phyloP scores from a whole-genome alignment of 2,113 vertebrate species.

The Burhinus oedicnemus region DNA sequence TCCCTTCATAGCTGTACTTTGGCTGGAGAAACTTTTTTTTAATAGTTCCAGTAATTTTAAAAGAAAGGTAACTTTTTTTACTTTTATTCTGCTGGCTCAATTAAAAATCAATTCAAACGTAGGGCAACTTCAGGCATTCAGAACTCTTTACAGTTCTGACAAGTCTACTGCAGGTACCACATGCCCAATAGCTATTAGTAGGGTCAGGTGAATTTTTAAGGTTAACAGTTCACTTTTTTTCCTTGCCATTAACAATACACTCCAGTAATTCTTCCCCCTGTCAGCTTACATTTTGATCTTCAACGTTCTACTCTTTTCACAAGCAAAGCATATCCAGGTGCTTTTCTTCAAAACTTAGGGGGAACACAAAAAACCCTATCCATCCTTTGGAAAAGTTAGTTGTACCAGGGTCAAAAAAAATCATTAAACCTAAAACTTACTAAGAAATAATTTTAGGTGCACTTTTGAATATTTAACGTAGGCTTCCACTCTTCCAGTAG shows the following conservation, averaged over 20 bases:
- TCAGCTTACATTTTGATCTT: neutral
- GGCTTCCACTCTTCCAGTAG: conserved; percentile 70
- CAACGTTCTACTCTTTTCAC: neutral
- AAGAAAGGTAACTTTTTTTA: neutral
- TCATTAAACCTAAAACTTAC: neutral
- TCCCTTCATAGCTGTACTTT: neutral
- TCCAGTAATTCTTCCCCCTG: neutral
- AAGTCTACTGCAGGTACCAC: neutral
- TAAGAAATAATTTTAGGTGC: neutral
- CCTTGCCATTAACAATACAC: neutral
- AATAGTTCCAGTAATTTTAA: neutral
- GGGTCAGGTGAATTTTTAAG: neutral
- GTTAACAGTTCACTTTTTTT: neutral
- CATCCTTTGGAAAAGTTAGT: neutral
- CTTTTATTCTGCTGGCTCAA: neutral
- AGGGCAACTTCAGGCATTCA: neutral
- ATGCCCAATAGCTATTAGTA: neutral
- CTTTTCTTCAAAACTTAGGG: neutral
- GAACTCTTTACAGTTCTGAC: neutral
- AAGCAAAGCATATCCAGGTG: neutral
- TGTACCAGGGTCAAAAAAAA: neutral
- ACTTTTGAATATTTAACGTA: neutral
- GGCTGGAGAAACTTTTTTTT: neutral
- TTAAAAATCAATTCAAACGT: neutral
- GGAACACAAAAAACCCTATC: rapidly evolving